A percentile compares a stretch with the other conserved stretches of the same genome.
phyloP scores from a whole-genome alignment of 2,113 vertebrate genomes.

The Sprattus sprattus region DNA sequence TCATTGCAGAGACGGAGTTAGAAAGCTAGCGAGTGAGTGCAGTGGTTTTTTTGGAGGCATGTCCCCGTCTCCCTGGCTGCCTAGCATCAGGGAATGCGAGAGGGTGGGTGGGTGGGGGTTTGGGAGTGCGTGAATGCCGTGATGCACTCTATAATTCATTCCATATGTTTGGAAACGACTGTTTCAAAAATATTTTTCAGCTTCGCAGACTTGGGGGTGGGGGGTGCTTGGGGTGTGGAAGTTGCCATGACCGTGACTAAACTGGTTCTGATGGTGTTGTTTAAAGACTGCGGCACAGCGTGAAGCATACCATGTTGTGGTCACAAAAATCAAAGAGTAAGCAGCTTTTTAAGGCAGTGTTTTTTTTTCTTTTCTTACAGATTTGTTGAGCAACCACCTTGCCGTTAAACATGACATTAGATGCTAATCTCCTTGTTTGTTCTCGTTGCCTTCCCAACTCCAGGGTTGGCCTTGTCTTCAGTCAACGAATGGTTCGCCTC shows the following conservation, averaged over 20 bases:
- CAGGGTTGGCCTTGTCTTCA: not conserved
- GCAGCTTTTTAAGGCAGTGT: not conserved
- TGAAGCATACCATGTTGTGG: not conserved
- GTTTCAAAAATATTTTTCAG: slow-evolving; percentile 33
- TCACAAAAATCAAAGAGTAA: not conserved
- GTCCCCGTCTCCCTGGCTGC: not conserved
- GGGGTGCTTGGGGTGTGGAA: slow-evolving; percentile 20
- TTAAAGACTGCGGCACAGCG: slow-evolving; percentile 31
- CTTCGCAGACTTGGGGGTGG: not conserved
- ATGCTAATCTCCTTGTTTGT: slow-evolving; percentile 4
- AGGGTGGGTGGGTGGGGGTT: not conserved
- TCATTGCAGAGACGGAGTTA: not conserved
- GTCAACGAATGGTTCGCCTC: not conserved
- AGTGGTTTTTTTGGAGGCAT: slow-evolving; percentile 29
- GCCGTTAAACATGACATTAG: slow-evolving; percentile 1
- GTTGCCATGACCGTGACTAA: slow-evolving; percentile 12
- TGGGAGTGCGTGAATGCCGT: not conserved
- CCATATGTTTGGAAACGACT: slow-evolving; percentile 45
- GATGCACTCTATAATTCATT: slow-evolving; percentile 31
- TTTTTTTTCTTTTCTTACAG: not conserved
- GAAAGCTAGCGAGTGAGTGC: not conserved
- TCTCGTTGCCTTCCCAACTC: not conserved
- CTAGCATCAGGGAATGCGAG: slow-evolving; percentile 21
- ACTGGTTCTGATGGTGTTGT: slow-evolving; percentile 14
- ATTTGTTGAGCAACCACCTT: not conserved